These are phyloP conservation scores for Galeopsomyia nigrocyanea DNA, from an alignment of 2,888 invertebrate species.

Conservation along the genomic window DNA sequence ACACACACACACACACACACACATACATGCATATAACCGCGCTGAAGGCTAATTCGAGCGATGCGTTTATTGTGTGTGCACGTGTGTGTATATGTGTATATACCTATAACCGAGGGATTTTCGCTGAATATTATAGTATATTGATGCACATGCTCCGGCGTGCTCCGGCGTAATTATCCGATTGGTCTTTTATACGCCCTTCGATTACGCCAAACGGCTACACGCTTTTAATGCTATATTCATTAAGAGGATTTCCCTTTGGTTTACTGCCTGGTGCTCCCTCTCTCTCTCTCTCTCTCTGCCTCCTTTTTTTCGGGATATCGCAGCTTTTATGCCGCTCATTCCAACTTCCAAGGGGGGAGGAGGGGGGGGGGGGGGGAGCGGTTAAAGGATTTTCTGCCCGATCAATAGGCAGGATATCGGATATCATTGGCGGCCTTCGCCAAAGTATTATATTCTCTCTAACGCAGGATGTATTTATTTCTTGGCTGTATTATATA, in stretches of 20 bases:
- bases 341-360: too few species aligned
- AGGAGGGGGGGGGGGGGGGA: too few species aligned
- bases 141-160: not conserved
- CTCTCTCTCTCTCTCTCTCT: not conserved
- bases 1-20: constrained; percentile 8
- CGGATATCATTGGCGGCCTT: too few species aligned
- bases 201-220: constrained; percentile 1
- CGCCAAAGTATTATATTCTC: too few species aligned
- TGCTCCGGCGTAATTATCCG: not conserved
- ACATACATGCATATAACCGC: not conserved
- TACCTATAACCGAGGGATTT: not conserved
- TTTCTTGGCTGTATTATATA: too few species aligned
- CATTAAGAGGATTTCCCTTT: constrained; percentile 24
- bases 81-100: not conserved
- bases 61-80: not conserved
- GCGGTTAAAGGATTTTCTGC: too few species aligned
- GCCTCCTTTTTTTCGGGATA: too few species aligned
- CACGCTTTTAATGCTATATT: constrained; percentile 5
- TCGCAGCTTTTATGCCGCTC: too few species aligned
- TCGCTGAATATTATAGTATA: not conserved
- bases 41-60: constrained; percentile 21
- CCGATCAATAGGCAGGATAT: too few species aligned
- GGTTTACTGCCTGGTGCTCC: not conserved
- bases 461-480: too few species aligned
- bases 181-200: constrained; percentile 8